These are phyloP conservation scores for Entomobrya multifasciata DNA, from an alignment of 2,888 invertebrate species.

Conservation along the genomic window DNA sequence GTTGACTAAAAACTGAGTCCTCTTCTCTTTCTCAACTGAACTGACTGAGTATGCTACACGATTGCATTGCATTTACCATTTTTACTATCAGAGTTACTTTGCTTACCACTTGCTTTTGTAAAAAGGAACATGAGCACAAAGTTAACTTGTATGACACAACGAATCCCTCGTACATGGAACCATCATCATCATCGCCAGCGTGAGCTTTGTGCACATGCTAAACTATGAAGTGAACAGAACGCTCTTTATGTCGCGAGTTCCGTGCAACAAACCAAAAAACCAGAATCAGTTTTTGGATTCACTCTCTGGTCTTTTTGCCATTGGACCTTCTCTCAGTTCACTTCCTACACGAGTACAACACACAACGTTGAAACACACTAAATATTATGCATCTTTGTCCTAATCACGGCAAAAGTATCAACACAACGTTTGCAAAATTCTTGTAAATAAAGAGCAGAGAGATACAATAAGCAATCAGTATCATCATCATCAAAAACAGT, in stretches of 20 bases:
- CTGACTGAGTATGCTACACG: constrained; percentile 11
- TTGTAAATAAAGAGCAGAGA: constrained; percentile 41
- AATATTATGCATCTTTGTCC: constrained; percentile 58
- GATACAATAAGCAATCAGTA: constrained; percentile 14
- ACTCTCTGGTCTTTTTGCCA: constrained; percentile 70
- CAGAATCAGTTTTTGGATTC: constrained; percentile 65
- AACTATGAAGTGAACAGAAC: constrained; percentile 61
- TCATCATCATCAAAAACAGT: constrained; percentile 20
- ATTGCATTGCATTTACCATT: constrained; percentile 2
- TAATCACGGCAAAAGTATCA: constrained; percentile 32
- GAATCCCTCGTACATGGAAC: constrained; percentile 46
- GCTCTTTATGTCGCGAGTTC: constrained; percentile 39
- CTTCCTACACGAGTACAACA: constrained; percentile 70
- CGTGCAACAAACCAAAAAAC: constrained; percentile 60
- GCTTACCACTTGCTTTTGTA: constrained; percentile 21
- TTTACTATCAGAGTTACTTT: not conserved
- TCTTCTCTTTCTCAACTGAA: too few species aligned
- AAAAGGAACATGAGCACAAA: not conserved
- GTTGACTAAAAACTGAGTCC: constrained; percentile 44
- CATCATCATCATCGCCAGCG: constrained; percentile 60
- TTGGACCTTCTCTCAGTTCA: constrained; percentile 73
- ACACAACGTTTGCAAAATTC: constrained; percentile 54
- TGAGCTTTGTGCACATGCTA: constrained; percentile 69
- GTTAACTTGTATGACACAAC: not conserved
- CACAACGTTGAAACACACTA: constrained; percentile 56